Conservation (phyloP, 2,797 vertebrate species). For the Centroberyx gerrardi region DNA sequence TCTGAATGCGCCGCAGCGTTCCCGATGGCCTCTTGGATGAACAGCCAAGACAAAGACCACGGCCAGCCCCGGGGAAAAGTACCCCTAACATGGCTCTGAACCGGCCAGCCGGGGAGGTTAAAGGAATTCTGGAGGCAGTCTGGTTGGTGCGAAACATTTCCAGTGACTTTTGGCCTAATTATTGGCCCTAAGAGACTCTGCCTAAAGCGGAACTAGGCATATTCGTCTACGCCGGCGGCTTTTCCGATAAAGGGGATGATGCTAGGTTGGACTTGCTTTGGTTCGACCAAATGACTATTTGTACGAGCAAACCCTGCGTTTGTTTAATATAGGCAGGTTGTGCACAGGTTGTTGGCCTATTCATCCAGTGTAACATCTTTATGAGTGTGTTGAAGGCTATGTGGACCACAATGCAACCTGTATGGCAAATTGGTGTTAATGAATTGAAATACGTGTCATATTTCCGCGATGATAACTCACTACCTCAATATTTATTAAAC, state of each 20-base stretch:
- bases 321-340: too few relatives aligned
- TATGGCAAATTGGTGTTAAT: constrained; percentile 16
- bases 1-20: not conserved
- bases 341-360: too few relatives aligned
- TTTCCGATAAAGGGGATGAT: too few relatives aligned
- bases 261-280: too few relatives aligned
- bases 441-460: constrained; percentile 44
- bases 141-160: not conserved
- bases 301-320: too few relatives aligned
- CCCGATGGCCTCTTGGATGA: not conserved
- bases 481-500: constrained; percentile 85
- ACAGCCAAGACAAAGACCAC: not conserved
- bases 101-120: not conserved
- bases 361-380: not conserved
- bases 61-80: too few relatives aligned
- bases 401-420: not conserved
- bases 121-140: constrained; percentile 24
- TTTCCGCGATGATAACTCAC: constrained; percentile 21
- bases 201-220: not conserved
- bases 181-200: constrained; percentile 13
- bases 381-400: constrained; percentile 3
- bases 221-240: not conserved
- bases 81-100: not conserved
- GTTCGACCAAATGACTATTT: too few relatives aligned
- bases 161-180: constrained; percentile 44